phyloP scores from a whole-genome alignment of 64 coral and sea anemone genomes.

The Cladopsammia gracilis region DNA sequence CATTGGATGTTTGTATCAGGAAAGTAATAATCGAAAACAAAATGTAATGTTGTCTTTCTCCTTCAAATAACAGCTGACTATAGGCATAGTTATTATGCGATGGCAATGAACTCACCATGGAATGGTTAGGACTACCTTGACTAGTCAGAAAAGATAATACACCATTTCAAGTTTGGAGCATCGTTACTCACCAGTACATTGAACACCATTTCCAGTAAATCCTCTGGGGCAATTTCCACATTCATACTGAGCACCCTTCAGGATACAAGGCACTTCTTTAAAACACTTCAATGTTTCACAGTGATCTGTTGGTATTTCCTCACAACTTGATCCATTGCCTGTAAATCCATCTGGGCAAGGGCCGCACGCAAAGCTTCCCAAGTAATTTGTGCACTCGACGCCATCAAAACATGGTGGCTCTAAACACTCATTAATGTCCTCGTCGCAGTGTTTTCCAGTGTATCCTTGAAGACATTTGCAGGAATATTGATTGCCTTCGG shows the following conservation, averaged over 20 bases:
- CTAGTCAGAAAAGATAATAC: too few relatives aligned
- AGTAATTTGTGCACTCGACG: constrained; percentile 31
- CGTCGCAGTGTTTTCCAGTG: constrained; percentile 62
- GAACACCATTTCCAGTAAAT: constrained; percentile 84
- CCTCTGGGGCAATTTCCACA: constrained; percentile 84
- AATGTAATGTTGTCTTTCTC: too few relatives aligned
- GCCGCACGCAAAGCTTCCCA: constrained; percentile 33
- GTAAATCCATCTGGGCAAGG: constrained; percentile 29
- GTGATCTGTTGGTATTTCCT: not conserved
- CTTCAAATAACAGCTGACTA: too few relatives aligned
- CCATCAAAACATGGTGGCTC: constrained; percentile 40
- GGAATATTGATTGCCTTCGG: constrained; percentile 33
- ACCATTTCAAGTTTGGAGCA: too few relatives aligned
- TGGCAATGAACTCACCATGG: too few relatives aligned
- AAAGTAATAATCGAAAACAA: too few relatives aligned
- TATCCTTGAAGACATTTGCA: constrained; percentile 71
- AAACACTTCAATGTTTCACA: constrained; percentile 65
- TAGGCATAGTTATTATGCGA: too few relatives aligned
- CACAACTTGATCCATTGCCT: constrained; percentile 34
- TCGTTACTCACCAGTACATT: constrained; percentile 70
- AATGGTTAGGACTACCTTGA: too few relatives aligned
- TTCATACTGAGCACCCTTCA: constrained; percentile 13
- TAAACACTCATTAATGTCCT: constrained; percentile 51
- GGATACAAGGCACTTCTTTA: constrained; percentile 67
- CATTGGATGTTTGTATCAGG: too few relatives aligned